Evolutionary conservation across 2,113 vertebrate genomes (phyloP), one percentile per base, ranked within the genome.

Genomic region (Phyllostomus discolor): DNA sequence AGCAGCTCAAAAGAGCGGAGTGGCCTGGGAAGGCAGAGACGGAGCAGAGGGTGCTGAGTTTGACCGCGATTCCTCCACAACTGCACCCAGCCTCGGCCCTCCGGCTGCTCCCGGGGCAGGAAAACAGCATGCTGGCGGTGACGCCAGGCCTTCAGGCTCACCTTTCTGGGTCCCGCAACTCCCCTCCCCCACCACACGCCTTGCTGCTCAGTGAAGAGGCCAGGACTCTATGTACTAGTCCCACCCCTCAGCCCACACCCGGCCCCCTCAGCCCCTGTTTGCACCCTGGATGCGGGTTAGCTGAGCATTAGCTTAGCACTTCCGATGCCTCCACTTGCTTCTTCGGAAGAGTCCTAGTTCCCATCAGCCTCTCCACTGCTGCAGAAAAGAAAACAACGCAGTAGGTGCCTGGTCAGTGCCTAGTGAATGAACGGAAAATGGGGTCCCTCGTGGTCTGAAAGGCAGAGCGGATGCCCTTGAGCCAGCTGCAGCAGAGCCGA

Each of bases 391-490:
- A 62, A 88, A 91, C 85, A 80, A 50, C 52, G 10, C 84, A 24
- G 93, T 82, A 33, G 91, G 52, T 17, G 35, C 88, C 84, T 33
- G 88, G 20, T 92, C 80, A n/a, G 92, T 35, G 73, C 79, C 50
- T 62, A 75, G 26, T 3, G 28, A 75, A 62, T 82, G 96, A 87
- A 43, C 72, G 59, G 84, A 33, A 92, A 88, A 70, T 84, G 59
- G 93, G 82, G 91, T 31, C 96, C 91, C 95, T 48, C 52, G 48
- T n/a, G 87, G 91, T 84, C 90, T 94, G 89, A 91, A 95, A 96
- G 82, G 76, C 72, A 91, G 93, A 88, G 54, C 3, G 75, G 79
- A 41, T 91, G 93, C 85, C 91, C 85, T 88, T 76, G 76, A 95
- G 72, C 81, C 43, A 50, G 54, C 66, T 67, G 79, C 67, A 78